Evolutionary conservation across 2,888 invertebrate genomes (phyloP).

Genomic region (Drosophila incognita): DNA sequence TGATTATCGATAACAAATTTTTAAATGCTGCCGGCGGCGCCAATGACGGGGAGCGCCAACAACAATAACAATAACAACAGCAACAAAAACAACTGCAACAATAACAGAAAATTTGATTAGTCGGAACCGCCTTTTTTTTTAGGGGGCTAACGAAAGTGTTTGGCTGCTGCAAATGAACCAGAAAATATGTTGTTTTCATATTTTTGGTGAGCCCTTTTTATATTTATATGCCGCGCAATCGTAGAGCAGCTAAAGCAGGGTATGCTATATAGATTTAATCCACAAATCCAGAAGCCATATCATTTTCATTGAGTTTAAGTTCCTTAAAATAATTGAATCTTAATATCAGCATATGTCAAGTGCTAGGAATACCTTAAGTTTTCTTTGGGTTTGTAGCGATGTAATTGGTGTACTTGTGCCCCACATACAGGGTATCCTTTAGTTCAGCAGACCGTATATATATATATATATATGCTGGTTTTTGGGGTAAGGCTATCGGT

Average conservation of each 20-base stretch:
- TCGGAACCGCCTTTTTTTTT: conserved; percentile 24
- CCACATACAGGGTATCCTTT: neutral
- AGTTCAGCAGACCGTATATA: neutral
- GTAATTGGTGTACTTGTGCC: neutral
- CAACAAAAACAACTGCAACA: conserved; percentile 7
- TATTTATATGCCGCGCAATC: conserved; percentile 1
- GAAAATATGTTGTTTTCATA: conserved; percentile 15
- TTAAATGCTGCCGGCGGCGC: conserved; percentile 36
- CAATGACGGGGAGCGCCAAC: conserved; percentile 27
- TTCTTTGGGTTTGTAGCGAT: neutral
- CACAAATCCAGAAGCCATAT: neutral
- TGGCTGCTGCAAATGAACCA: conserved; percentile 39
- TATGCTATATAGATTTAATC: neutral
- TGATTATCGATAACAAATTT: conserved; percentile 52
- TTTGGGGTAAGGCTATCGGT: conserved; percentile 35
- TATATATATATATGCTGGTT: neutral
- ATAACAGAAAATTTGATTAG: conserved; percentile 65
- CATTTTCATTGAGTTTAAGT: neutral
- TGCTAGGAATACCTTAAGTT: neutral
- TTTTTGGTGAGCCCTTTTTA: neutral
- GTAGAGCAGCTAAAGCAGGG: neutral
- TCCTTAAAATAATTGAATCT: neutral
- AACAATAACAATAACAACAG: conserved; percentile 7
- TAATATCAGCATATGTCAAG: neutral
- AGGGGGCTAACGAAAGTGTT: conserved; percentile 49